A percentile compares a stretch with the other conserved stretches of the same genome.
These are phyloP conservation scores for Phylloscopus collybita DNA, from an alignment of 2,797 vertebrate species.

Conservation along the genomic window DNA sequence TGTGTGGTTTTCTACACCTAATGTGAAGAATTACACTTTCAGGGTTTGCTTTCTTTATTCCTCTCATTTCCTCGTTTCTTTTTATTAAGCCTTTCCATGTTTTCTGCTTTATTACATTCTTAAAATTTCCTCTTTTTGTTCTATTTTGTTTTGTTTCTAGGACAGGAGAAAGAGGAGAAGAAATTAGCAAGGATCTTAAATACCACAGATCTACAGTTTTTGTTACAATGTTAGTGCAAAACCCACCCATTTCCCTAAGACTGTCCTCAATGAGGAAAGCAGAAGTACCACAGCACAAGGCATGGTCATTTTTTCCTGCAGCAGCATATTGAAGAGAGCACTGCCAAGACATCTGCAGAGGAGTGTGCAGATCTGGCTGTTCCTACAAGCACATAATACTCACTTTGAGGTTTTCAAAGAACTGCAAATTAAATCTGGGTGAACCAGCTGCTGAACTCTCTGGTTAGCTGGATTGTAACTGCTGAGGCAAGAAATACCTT, in stretches of 20 bases:
- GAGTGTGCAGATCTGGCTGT: background rate
- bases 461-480: background rate
- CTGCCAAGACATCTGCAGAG: constrained; percentile 29
- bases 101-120: background rate
- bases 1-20: background rate
- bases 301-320: background rate
- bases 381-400: background rate
- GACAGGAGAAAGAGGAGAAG: background rate
- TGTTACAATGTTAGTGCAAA: background rate
- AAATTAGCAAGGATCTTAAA: background rate
- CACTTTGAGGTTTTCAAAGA: constrained; percentile 18
- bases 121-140: background rate
- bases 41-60: background rate
- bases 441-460: background rate
- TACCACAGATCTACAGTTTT: background rate
- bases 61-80: background rate
- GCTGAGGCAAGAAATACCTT: background rate
- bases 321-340: background rate
- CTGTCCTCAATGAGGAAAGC: background rate
- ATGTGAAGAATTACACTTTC: background rate
- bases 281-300: background rate
- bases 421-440: constrained; percentile 13
- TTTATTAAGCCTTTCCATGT: background rate
- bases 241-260: background rate
- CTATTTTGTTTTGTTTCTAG: background rate